Conservation (phyloP, 92 coral and sea anemone species). For the Paramuricea clavata region DNA sequence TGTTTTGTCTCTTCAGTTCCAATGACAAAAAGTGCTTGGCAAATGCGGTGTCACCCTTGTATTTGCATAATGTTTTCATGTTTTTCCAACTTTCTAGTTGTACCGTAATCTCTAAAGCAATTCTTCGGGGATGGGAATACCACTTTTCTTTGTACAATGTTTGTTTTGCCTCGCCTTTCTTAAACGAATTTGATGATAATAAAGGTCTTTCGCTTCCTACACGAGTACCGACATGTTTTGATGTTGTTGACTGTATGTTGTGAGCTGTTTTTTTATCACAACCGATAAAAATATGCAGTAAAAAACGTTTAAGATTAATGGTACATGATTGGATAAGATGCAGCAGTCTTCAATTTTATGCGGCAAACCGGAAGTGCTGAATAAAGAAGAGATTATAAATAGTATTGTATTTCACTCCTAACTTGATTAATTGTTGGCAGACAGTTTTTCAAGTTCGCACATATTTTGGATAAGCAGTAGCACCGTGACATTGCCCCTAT, state of each 20-base stretch:
- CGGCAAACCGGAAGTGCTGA: slow-evolving; percentile 24
- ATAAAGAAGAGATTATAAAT: background rate
- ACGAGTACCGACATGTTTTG: slow-evolving; percentile 27
- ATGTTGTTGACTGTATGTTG: slow-evolving; percentile 5
- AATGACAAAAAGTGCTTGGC: slow-evolving; percentile 22
- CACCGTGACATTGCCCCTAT: too few relatives aligned
- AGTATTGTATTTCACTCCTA: too few relatives aligned
- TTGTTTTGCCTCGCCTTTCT: too few relatives aligned
- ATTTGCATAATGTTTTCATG: too few relatives aligned
- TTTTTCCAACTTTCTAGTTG: too few relatives aligned
- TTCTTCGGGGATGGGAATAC: slow-evolving; percentile 12
- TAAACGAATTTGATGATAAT: too few relatives aligned
- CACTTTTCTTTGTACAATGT: too few relatives aligned
- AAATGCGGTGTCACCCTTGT: slow-evolving; percentile 24
- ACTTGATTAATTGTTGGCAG: too few relatives aligned
- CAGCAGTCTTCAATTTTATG: slow-evolving; percentile 26
- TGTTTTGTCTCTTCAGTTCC: slow-evolving; percentile 25
- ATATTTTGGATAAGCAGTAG: too few relatives aligned
- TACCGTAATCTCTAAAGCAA: slow-evolving; percentile 13
- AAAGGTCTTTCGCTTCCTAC: too few relatives aligned
- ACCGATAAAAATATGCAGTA: slow-evolving; percentile 9
- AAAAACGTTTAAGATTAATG: slow-evolving; percentile 18
- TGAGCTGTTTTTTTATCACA: slow-evolving; percentile 26
- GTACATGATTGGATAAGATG: slow-evolving; percentile 34
- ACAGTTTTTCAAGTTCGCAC: too few relatives aligned